Percentiles rank a stretch among this genome's conserved stretches.
phyloP scores from a whole-genome alignment of 1,140 invertebrate species.

The Drosophila ironensis region DNA sequence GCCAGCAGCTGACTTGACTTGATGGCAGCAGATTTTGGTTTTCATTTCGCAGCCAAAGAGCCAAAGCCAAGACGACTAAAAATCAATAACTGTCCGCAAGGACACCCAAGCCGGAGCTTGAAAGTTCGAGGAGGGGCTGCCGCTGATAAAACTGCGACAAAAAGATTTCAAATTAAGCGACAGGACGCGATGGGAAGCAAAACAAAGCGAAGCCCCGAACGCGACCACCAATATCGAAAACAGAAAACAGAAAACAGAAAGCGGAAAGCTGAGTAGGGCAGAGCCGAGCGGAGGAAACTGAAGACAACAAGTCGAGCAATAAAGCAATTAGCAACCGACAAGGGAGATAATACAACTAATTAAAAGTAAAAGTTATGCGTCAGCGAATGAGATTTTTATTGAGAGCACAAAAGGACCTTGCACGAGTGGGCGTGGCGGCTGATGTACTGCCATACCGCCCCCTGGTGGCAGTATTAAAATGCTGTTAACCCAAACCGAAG shows the following conservation, averaged over 20 bases:
- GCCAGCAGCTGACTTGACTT: slow-evolving; percentile 66
- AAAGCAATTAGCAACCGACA: slow-evolving; percentile 77
- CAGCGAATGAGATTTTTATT: slow-evolving; percentile 79
- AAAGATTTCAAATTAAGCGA: slow-evolving; percentile 65
- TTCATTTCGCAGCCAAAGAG: slow-evolving; percentile 62
- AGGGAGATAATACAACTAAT: slow-evolving; percentile 80
- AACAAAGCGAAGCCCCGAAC: slow-evolving; percentile 11
- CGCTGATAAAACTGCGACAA: slow-evolving; percentile 75
- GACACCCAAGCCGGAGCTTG: no score
- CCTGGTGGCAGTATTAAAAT: slow-evolving; percentile 66
- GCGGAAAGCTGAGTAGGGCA: no score
- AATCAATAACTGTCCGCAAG: slow-evolving; percentile 75
- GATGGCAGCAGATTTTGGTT: slow-evolving; percentile 67
- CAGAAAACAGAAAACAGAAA: background rate
- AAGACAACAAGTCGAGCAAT: slow-evolving; percentile 50
- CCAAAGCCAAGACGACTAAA: slow-evolving; percentile 46
- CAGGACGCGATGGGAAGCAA: slow-evolving; percentile 29
- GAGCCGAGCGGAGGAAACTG: background rate
- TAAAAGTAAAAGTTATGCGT: slow-evolving; percentile 80
- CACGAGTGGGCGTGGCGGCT: slow-evolving; percentile 15
- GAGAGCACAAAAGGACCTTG: slow-evolving; percentile 39
- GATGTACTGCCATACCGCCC: slow-evolving; percentile 41
- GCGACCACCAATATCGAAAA: slow-evolving; percentile 20
- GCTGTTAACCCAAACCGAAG: slow-evolving; percentile 29
- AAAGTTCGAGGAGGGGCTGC: slow-evolving; percentile 2